Percentiles rank a stretch among this genome's conserved stretches.
Conservation (phyloP, 2,113 vertebrate species). For the Grallaria varia region DNA sequence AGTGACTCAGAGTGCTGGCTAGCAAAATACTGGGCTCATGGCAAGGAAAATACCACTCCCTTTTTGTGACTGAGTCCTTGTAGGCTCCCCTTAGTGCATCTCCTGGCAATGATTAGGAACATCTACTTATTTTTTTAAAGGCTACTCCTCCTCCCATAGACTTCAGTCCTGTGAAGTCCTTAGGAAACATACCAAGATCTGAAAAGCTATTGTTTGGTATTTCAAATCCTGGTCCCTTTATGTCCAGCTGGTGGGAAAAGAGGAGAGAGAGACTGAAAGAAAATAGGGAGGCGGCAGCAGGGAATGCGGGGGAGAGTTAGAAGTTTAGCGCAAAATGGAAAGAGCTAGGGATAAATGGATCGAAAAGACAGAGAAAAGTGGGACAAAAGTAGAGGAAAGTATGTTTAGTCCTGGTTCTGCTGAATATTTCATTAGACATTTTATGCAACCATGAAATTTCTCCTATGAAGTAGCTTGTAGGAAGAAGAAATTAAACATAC, state of each 20-base stretch:
- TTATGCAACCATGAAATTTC: background rate
- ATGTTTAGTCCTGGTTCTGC: background rate
- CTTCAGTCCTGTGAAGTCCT: constrained; percentile 54
- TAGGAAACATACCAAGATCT: constrained; percentile 61
- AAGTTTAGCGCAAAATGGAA: background rate
- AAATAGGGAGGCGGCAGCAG: background rate
- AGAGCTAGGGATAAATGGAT: background rate
- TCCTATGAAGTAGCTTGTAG: background rate
- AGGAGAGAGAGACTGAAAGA: constrained; percentile 29
- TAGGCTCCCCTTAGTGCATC: constrained; percentile 63
- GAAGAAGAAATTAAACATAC: background rate
- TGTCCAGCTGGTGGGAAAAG: constrained; percentile 64
- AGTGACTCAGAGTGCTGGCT: constrained; percentile 44
- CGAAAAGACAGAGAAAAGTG: background rate
- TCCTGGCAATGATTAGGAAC: constrained; percentile 68
- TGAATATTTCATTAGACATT: background rate
- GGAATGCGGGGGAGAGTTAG: background rate
- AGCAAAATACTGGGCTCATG: background rate
- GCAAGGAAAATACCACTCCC: constrained; percentile 55
- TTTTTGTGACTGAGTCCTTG: constrained; percentile 25
- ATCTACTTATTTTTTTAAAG: constrained; percentile 53
- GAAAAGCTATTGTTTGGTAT: constrained; percentile 66
- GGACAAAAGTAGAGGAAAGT: background rate
- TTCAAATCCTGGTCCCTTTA: constrained; percentile 63
- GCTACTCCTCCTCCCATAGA: constrained; percentile 32